Base-by-base conservation (phyloP, 2,888 invertebrate genomes). In the Lepetodrilus schrolli region DNA sequence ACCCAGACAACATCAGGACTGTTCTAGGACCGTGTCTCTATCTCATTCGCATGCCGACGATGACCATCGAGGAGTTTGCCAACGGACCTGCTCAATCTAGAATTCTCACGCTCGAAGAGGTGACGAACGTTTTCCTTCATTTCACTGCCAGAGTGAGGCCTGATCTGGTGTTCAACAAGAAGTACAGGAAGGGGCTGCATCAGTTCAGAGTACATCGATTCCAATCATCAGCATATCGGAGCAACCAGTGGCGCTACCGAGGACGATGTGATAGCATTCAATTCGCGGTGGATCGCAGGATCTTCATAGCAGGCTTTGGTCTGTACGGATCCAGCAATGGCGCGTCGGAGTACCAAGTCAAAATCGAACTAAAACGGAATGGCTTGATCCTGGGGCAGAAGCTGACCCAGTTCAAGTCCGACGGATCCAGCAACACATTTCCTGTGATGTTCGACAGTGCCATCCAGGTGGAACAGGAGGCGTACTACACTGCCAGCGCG, bases 261-360 rank as follows among this genome's bases (percentile, higher is more conserved):
- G 98, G 98, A 0, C 93, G 98, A 71, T 97, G 97, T 90, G 98
- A 98, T 90, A 96, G 96, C 74, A 98, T 98, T 90, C 97, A 98
- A 89, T 98, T 98, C 91, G 96, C 96, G 81, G 97, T 97, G 0
- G 98, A 98, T 91, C 95, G 96, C 78, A 93, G 98, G 83, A 96
- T 98, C 87, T 98, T 98, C 90, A 95, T 98, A 70, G 96, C 97
- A 70, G 98, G 98, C 50, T 96, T 97, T 91, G 98, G 98, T 21
- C 92, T 98, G 4, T 98, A 98, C 89, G 98, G 98, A 73, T 98
- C 97, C 0, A 97, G 97, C 51, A 97, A 96, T 87, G 97, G 97
- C 75, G 96, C 97, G 58, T 96, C 97, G 17, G 97, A 97, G 89
- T 98, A 98, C 89, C 95, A 94, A 88, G 97, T 97, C 1, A 96